These are phyloP conservation scores for Diarsia dahlii DNA, from an alignment of 2,888 invertebrate species.

Conservation along the genomic window DNA sequence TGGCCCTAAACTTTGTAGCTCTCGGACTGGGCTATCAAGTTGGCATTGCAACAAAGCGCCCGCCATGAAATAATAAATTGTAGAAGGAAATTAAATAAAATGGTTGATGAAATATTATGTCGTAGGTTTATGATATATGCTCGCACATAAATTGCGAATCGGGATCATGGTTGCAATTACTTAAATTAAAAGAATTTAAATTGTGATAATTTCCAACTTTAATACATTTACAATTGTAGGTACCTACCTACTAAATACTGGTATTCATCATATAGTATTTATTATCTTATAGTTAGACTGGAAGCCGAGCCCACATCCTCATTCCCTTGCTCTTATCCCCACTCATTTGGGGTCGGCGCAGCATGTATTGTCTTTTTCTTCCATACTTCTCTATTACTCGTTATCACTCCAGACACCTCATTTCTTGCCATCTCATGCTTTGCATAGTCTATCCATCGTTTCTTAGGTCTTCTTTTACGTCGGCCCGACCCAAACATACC, in stretches of 20 bases:
- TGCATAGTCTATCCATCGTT: no score
- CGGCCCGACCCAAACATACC: no score
- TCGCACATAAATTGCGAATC: conserved; percentile 3
- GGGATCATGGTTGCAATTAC: background rate
- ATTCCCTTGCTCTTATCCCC: no score
- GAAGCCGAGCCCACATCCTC: background rate
- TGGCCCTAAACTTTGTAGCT: conserved; percentile 22
- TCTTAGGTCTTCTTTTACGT: no score
- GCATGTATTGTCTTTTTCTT: no score
- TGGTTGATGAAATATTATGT: conserved; percentile 12
- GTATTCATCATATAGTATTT: no score
- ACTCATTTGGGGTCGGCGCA: no score
- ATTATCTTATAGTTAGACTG: background rate
- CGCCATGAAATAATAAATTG: conserved; percentile 29
- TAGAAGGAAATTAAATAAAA: conserved; percentile 33
- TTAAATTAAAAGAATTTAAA: background rate
- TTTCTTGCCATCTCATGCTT: no score
- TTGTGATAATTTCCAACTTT: background rate
- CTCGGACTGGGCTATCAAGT: conserved; percentile 22
- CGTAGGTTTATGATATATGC: background rate
- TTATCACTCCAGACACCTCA: no score
- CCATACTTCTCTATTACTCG: no score
- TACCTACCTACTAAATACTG: background rate
- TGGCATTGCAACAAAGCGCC: conserved; percentile 33
- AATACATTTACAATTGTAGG: background rate